Evolutionary conservation across 2,888 invertebrate species (phyloP).

Genomic region (Hirudinaria manillensis): DNA sequence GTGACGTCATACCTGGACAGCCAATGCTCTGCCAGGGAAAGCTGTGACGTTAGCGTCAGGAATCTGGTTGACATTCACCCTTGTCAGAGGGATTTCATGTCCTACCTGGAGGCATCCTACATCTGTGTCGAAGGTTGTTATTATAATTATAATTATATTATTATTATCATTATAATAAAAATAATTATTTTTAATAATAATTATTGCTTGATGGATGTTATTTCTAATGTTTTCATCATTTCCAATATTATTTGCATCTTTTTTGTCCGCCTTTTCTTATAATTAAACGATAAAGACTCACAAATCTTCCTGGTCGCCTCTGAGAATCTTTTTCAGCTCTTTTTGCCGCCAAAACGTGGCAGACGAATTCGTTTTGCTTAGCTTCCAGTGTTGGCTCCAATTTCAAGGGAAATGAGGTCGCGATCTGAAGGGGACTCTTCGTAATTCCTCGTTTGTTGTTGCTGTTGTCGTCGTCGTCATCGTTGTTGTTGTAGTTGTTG

Average conservation of each 20-base stretch:
- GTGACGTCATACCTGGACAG: slow-evolving; percentile 32
- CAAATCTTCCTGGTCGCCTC: too few relatives aligned
- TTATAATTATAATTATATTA: too few relatives aligned
- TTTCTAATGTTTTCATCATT: not conserved
- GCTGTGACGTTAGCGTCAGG: slow-evolving; percentile 31
- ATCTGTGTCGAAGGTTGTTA: slow-evolving; percentile 30
- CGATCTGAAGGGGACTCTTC: too few relatives aligned
- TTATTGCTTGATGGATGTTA: not conserved
- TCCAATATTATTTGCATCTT: not conserved
- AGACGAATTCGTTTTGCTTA: too few relatives aligned
- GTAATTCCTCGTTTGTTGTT: too few relatives aligned
- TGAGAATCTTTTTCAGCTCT: too few relatives aligned
- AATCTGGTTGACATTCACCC: slow-evolving; percentile 34
- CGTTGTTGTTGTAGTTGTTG: slow-evolving; percentile 15
- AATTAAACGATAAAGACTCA: too few relatives aligned
- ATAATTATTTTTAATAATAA: slow-evolving; percentile 3
- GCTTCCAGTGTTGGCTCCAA: too few relatives aligned
- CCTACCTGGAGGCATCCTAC: slow-evolving; percentile 34
- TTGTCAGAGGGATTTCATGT: slow-evolving; percentile 34
- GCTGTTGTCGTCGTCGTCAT: not conserved
- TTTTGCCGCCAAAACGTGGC: too few relatives aligned
- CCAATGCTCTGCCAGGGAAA: slow-evolving; percentile 30
- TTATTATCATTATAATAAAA: not conserved
- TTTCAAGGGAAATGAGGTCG: too few relatives aligned
- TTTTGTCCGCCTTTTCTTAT: too few relatives aligned